Conservation (phyloP, 23 tunicate species). For the Corella eumyota region DNA sequence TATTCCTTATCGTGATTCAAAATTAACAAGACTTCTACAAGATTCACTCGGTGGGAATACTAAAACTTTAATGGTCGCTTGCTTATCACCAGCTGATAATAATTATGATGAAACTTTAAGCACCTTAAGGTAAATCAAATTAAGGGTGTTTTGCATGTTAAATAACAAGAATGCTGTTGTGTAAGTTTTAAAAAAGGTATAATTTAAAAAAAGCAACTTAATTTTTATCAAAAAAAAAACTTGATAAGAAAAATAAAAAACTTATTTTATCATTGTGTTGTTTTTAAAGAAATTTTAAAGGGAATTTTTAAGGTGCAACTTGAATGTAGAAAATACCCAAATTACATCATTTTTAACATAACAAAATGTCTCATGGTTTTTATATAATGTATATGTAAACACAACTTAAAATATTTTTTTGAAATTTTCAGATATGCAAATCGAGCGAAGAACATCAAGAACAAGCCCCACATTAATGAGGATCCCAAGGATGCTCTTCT, state of each 20-base stretch:
- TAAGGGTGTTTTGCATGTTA: no score
- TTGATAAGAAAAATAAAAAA: no score
- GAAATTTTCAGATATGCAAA: slow-evolving; percentile 78
- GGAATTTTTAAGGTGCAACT: no score
- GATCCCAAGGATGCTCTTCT: slow-evolving; percentile 99
- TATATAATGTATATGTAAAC: not conserved
- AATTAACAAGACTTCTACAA: slow-evolving; percentile 87
- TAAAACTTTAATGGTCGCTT: slow-evolving; percentile 95
- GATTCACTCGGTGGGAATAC: slow-evolving; percentile 99
- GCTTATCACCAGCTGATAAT: slow-evolving; percentile 96
- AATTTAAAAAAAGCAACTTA: no score
- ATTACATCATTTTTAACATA: no score
- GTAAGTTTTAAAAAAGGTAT: no score
- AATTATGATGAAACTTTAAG: slow-evolving; percentile 97
- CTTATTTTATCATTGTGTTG: no score
- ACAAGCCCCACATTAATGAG: slow-evolving; percentile 97
- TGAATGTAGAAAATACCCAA: no score
- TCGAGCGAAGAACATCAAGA: slow-evolving; percentile 99
- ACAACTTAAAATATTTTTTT: not conserved
- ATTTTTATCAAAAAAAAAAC: no score
- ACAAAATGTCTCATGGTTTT: not conserved
- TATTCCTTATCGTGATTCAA: slow-evolving; percentile 96
- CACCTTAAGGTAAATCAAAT: slow-evolving; percentile 71
- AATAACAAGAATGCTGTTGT: no score
- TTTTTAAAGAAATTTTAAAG: no score